Percentiles rank a stretch among this genome's conserved stretches.
Evolutionary conservation across 1,140 invertebrate genomes (phyloP).

Genomic region (Conopomorpha cramerella): DNA sequence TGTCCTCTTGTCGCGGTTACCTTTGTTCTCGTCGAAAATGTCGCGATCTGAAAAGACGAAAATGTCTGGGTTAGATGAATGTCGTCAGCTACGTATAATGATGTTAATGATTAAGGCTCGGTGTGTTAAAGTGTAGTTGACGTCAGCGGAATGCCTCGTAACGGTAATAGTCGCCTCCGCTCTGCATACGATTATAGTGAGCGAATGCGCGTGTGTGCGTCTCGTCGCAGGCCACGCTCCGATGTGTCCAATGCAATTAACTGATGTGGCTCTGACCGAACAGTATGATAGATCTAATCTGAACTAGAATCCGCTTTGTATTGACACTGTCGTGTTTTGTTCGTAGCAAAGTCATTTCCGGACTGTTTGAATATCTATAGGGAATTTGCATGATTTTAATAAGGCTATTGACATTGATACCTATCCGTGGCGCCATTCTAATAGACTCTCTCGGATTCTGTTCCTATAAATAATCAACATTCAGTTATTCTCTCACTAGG

Average conservation of each 20-base stretch:
- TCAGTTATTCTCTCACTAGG: too few species aligned
- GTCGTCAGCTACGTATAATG: too few species aligned
- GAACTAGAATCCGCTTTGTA: conserved; percentile 23
- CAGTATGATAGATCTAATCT: conserved; percentile 33
- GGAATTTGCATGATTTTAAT: too few species aligned
- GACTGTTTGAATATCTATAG: too few species aligned
- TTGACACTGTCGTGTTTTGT: conserved; percentile 12
- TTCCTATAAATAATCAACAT: too few species aligned
- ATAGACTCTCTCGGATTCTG: too few species aligned
- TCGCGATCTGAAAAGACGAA: conserved; percentile 47
- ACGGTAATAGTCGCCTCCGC: conserved; percentile 50
- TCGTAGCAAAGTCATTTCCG: conserved; percentile 11
- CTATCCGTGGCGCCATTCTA: too few species aligned
- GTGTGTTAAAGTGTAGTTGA: conserved; percentile 48
- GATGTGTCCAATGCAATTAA: too few species aligned
- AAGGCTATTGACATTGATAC: too few species aligned
- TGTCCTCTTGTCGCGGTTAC: conserved; percentile 29
- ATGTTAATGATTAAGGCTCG: too few species aligned
- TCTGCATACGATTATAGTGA: conserved; percentile 24
- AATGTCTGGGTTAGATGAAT: conserved; percentile 6
- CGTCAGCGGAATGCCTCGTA: conserved; percentile 57
- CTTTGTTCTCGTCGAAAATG: conserved; percentile 44
- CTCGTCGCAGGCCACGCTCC: too few species aligned
- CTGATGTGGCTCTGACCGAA: conserved; percentile 20
- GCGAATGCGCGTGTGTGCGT: too few species aligned